Evolutionary conservation across 23 tunicate genomes (phyloP), one percentile per base, ranked within the genome.

Genomic region (Clavelina lepadiformis): DNA sequence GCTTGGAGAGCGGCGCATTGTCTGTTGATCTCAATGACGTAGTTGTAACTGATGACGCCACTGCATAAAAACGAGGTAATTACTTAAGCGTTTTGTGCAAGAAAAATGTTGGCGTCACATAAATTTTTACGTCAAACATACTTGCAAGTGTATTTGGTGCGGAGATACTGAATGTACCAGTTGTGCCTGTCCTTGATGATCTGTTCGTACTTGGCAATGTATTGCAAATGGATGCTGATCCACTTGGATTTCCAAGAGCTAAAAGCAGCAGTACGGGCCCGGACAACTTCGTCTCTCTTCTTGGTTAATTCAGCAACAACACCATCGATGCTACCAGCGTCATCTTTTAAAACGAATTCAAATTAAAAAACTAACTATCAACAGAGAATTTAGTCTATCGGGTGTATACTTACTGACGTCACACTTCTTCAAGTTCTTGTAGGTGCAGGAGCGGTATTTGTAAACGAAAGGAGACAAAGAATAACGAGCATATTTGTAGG

Each of bases 321-420:
- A 26, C 36, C 62, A 63, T 51, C 69, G 21, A 62, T 27, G 51
- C 35, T 45, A 46, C 72, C 72, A 37, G 26, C 72, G 47, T n/a
- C 72, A 24, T 35, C 57, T 5, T 66, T 57, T 66, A 21, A 8
- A 41, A n/a, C n/a, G n/a, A n/a, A n/a, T n/a, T n/a, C n/a, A n/a
- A n/a, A n/a, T n/a, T n/a, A n/a, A n/a, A n/a, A n/a, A n/a, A n/a
- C n/a, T n/a, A n/a, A n/a, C n/a, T n/a, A n/a, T n/a, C n/a, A n/a
- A n/a, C n/a, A n/a, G n/a, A n/a, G n/a, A n/a, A n/a, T n/a, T n/a
- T n/a, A n/a, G n/a, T n/a, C n/a, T n/a, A n/a, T n/a, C n/a, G n/a
- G n/a, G n/a, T n/a, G n/a, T n/a, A n/a, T n/a, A 66, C 72, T 66
- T 46, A 66, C 72, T 46, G 57, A 66, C 72, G 57, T 66, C 80